Base-by-base conservation (phyloP, 2,113 vertebrate genomes). In the Atherinomorus stipes region DNA sequence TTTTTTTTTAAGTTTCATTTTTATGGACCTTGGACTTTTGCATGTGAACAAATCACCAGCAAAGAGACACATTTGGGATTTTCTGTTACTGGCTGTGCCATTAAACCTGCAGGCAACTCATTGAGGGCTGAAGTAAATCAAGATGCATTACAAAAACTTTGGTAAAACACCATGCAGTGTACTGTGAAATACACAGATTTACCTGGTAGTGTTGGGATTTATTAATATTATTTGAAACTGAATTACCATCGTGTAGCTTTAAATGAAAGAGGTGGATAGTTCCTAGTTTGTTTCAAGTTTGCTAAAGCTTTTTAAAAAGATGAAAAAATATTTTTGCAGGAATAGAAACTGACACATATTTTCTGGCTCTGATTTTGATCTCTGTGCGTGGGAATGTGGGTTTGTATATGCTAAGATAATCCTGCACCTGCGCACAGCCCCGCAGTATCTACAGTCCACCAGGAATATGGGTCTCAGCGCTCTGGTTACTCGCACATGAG, bases 401-500 rank as follows among this genome's bases (percentile, higher is more conserved):
- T n/a, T 22, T 28, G 25, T 63, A 2, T n/a, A 23, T 49, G 50
- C 64, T 60, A 57, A 1, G 18, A 18, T 57, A 7, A 49, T 45
- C 11, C 16, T 5, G 21, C 81, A 97, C 98, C 98, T 97, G 71
- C 98, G 95, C 76, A 98, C 96, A 0, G 96, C 97, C 0, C 98
- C 97, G 1, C 98, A 98, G 92, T 99, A 99, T 80, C 97, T 94
- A 72, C 97, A 99, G 92, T 99, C 97, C 80, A 99, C 97, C 78
- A 99, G 84, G 92, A 99, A 99, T 72, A 99, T 99, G 28, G 98
- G 98, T 66, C 98, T 94, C 71, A 99, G 94, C 0, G 98, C 98
- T 80, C 98, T 93, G 0, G 98, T 99, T 59, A 99, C 95, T 42
- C 98, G 94, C 79, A 98, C 76, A 0, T 99, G 98, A 0, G 98